Conservation (phyloP, 2,888 invertebrate species). For the Micropterix aruncella region DNA sequence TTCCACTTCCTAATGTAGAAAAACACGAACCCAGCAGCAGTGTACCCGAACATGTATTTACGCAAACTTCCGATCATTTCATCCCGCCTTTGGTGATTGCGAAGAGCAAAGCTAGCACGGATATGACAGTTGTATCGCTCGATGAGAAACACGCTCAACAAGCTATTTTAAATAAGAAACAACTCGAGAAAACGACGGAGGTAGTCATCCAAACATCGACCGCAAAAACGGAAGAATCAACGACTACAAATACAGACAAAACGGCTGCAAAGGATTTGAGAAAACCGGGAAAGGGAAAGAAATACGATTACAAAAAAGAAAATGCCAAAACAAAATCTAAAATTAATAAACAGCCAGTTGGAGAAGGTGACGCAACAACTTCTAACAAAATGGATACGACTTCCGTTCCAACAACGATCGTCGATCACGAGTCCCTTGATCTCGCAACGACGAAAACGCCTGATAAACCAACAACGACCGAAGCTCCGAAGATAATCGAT, state of each 20-base stretch:
- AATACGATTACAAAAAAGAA: constrained; percentile 13
- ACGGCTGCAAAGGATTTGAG: background rate
- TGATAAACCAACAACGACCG: constrained; percentile 1
- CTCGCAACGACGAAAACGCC: no score
- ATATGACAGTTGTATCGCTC: constrained; percentile 34
- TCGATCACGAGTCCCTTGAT: constrained; percentile 6
- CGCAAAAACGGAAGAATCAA: constrained; percentile 8
- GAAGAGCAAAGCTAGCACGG: constrained; percentile 33
- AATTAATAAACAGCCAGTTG: constrained; percentile 5
- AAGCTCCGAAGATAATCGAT: constrained; percentile 8
- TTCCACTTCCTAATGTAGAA: background rate
- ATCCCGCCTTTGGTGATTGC: constrained; percentile 38
- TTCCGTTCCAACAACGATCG: background rate
- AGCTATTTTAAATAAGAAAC: constrained; percentile 13
- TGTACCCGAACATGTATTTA: constrained; percentile 22
- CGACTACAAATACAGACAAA: constrained; percentile 4
- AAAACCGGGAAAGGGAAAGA: constrained; percentile 11
- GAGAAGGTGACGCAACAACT: background rate
- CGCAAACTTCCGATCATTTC: constrained; percentile 35
- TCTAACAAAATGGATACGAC: constrained; percentile 1
- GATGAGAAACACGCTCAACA: constrained; percentile 35
- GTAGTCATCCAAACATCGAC: background rate
- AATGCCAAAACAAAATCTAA: constrained; percentile 9
- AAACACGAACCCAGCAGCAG: background rate
- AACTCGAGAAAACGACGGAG: constrained; percentile 12